A percentile compares a stretch with the other conserved stretches of the same genome.
phyloP scores from a whole-genome alignment of 1,140 invertebrate species.

The Drosophila nigromelanica region DNA sequence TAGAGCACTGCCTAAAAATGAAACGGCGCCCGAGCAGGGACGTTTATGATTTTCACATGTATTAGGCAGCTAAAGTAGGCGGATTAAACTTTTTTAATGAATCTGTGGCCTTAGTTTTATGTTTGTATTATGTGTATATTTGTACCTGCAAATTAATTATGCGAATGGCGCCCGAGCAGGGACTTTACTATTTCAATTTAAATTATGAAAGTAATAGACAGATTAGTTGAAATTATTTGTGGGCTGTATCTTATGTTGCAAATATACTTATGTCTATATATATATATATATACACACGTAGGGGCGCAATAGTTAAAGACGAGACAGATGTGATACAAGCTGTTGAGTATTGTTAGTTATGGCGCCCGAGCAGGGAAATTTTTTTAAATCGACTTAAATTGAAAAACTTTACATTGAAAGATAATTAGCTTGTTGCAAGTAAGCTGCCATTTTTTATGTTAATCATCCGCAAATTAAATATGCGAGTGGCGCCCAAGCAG shows the following conservation, averaged over 20 bases:
- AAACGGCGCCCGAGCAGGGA: not conserved
- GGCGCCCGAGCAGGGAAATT: not conserved
- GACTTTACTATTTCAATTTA: not conserved
- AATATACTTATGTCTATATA: not conserved
- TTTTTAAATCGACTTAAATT: not conserved
- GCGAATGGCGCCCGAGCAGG: not conserved
- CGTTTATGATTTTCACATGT: not conserved
- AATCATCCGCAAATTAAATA: constrained; percentile 10
- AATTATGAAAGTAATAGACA: not conserved
- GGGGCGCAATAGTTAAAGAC: no score
- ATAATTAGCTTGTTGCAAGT: no score
- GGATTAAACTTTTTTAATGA: not conserved
- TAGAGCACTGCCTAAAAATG: not conserved
- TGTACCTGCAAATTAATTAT: not conserved
- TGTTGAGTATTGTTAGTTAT: no score
- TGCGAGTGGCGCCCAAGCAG: not conserved
- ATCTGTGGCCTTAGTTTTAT: not conserved
- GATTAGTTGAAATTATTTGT: not conserved
- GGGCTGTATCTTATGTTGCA: not conserved
- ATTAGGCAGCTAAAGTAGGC: not conserved
- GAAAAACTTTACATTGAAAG: no score
- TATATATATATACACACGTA: not conserved
- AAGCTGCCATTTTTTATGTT: not conserved
- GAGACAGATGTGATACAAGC: no score
- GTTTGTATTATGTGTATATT: not conserved